Conservation (phyloP, 2,797 vertebrate genomes). For the Hydrophis major region DNA sequence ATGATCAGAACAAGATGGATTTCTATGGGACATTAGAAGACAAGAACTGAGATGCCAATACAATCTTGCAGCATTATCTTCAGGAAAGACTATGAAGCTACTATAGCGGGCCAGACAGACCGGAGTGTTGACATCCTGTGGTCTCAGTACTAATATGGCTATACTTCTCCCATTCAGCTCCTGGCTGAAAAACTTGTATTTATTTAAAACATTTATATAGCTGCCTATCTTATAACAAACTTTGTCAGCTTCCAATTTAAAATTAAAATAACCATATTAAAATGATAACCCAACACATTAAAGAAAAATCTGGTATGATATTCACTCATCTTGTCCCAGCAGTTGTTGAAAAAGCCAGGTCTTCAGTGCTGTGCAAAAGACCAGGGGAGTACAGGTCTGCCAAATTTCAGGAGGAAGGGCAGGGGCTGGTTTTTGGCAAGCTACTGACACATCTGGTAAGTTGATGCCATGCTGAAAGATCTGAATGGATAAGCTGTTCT, state of each 20-base stretch:
- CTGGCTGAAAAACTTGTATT: not conserved
- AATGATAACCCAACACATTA: not conserved
- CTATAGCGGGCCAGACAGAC: not conserved
- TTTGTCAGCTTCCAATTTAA: not conserved
- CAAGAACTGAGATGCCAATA: not conserved
- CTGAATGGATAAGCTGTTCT: not conserved
- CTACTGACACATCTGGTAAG: not conserved
- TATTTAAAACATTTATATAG: not conserved
- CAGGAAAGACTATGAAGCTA: not conserved
- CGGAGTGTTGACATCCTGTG: not conserved
- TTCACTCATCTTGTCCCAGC: not conserved
- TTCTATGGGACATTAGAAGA: not conserved
- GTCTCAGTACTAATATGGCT: not conserved
- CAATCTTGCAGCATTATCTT: not conserved
- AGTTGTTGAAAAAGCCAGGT: not conserved
- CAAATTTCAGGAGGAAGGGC: not conserved
- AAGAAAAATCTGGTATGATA: not conserved
- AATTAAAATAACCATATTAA: not conserved
- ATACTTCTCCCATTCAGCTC: not conserved
- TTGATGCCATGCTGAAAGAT: not conserved
- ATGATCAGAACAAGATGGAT: not conserved
- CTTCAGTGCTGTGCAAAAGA: not conserved
- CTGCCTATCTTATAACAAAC: not conserved
- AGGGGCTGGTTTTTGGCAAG: not conserved
- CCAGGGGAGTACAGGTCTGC: not conserved